Base-by-base conservation (phyloP, 2,888 invertebrate genomes). In the Adelphocoris suturalis region DNA sequence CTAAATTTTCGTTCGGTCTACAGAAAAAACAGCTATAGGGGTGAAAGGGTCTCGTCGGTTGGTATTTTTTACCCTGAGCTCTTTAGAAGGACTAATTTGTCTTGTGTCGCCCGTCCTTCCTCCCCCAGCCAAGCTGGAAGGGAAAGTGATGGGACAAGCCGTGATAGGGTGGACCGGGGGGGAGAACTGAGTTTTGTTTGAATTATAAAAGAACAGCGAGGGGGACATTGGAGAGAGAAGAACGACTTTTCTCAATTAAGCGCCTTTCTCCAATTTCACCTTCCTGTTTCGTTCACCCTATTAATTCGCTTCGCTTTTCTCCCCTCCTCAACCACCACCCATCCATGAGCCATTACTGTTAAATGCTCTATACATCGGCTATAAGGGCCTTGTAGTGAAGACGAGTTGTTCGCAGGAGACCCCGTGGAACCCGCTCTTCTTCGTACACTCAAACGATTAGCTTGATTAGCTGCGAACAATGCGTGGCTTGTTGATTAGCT, bases 21-120 rank as follows among this genome's bases (percentile, higher is more conserved):
- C 2, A 13, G 52, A 52, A n/a, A 61, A 61, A 61, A 16, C 7
- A 19, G 19, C 11, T 19, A 52, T 52, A 52, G 23, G 52, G 52
- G 19, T 47, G 82, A 52, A 82, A 28, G 19, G 27, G 82, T 23
- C 14, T 37, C 12, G 81, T n/a, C 27, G 82, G 82, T 82, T 14
- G 52, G 14, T 81, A 47, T 82, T 82, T 82, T 82, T 82, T 52
- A 47, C 82, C 52, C 82, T 52, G 48, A 52, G 52, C 85, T 85
- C 37, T 85, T 61, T 85, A 61, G 85, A 28, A 85, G 85, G 61
- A 37, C 85, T 85, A 85, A 85, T 85, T 85, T 85, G 85, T 85
- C 85, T 85, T 85, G 52, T 82, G 52, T 48, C 82, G 23, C 82
- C n/a, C 16, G 46, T 19, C 48, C 48, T 81, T 28, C 46, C 76